phyloP scores from a whole-genome alignment of 1,140 invertebrate species.

The Brachionus plicatilis region DNA sequence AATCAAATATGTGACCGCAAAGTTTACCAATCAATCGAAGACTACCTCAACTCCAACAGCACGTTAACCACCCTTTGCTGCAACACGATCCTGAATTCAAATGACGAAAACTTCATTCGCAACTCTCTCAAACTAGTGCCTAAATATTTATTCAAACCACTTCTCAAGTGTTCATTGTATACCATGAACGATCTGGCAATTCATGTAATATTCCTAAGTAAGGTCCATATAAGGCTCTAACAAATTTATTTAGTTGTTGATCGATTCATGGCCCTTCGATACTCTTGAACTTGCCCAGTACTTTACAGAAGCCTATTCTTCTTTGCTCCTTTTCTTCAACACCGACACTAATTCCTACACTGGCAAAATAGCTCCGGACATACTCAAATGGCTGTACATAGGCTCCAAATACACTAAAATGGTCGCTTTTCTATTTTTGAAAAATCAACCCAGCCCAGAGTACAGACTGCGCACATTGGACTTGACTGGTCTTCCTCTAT shows the following conservation, averaged over 20 bases:
- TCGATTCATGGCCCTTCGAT: background rate
- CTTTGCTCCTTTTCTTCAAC: background rate
- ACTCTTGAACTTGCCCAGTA: background rate
- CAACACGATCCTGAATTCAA: background rate
- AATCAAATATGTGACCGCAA: background rate
- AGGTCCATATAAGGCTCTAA: background rate
- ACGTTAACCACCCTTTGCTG: background rate
- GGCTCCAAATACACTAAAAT: conserved; percentile 11
- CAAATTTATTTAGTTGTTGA: background rate
- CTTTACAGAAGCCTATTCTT: conserved; percentile 7
- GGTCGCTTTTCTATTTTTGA: background rate
- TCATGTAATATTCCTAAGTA: background rate
- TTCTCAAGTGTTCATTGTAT: background rate
- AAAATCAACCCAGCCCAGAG: background rate
- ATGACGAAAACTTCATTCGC: background rate
- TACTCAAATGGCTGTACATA: conserved; percentile 7
- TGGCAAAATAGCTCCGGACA: conserved; percentile 5
- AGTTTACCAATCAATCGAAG: background rate
- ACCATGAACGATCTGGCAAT: background rate
- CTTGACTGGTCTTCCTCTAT: background rate
- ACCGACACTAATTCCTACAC: conserved; percentile 19
- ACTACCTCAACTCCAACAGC: background rate
- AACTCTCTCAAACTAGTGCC: background rate
- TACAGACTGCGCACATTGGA: background rate
- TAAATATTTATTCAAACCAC: background rate